Evolutionary conservation across 2,888 invertebrate genomes (phyloP).

Genomic region (Caenorhabditis becei): DNA sequence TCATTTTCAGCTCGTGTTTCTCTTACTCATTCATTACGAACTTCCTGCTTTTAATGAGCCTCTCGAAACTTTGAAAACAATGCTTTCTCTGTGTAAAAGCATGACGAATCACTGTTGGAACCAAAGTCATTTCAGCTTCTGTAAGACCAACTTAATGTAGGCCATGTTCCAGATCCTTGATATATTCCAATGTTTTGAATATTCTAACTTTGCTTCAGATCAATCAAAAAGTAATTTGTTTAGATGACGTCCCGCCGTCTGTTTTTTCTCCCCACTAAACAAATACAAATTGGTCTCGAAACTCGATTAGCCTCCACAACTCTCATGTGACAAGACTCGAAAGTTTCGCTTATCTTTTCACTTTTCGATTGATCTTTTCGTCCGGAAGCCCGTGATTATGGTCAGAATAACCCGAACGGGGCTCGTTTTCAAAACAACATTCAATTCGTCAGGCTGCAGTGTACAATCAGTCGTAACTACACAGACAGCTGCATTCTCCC

Average conservation of each 20-base stretch:
- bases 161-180: no score
- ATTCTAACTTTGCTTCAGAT: neutral
- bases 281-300: neutral
- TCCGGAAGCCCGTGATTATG: neutral
- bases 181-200: no score
- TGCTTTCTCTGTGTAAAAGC: neutral
- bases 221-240: neutral
- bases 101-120: neutral
- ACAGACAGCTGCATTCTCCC: neutral
- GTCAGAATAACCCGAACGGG: neutral
- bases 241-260: conserved; percentile 4
- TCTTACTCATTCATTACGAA: neutral
- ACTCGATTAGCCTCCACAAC: neutral
- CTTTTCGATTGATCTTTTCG: neutral
- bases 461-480: neutral
- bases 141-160: no score
- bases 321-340: neutral
- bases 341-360: neutral
- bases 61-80: neutral
- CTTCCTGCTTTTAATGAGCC: neutral
- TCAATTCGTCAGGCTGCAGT: neutral
- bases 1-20: neutral
- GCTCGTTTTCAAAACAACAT: neutral
- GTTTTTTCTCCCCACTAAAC: neutral
- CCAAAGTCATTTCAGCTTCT: no score